These are phyloP conservation scores for Pachycephus smyrnensis DNA, from an alignment of 2,888 invertebrate genomes.

Conservation along the genomic window DNA sequence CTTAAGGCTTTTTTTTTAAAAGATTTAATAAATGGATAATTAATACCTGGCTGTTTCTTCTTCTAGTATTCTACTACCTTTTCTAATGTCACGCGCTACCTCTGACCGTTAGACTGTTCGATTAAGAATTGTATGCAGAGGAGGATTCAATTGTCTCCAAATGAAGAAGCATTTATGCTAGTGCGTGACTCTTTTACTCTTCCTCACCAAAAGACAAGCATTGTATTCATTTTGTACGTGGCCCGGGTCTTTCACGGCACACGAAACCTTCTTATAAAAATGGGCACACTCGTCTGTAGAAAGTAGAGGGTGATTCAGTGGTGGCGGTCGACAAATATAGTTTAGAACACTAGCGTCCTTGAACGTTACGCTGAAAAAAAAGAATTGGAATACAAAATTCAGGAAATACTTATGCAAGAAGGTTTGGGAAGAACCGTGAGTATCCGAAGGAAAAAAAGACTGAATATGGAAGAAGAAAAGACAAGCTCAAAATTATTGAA, in stretches of 20 bases:
- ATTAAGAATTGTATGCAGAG: constrained; percentile 29
- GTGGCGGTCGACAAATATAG: neutral
- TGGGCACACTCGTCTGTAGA: neutral
- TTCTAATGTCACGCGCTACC: constrained; percentile 46
- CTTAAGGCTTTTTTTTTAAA: no score
- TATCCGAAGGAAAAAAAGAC: neutral
- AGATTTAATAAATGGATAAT: no score
- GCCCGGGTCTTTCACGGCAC: neutral
- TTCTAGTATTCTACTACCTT: no score
- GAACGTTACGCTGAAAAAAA: neutral
- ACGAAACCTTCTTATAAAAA: neutral
- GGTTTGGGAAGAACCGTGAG: neutral
- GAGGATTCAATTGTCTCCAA: constrained; percentile 42
- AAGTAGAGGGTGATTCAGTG: neutral
- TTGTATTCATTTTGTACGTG: neutral
- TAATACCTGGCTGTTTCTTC: no score
- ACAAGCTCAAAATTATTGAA: neutral
- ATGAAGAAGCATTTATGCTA: constrained; percentile 40
- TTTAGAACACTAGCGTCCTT: neutral
- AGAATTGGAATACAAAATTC: no score
- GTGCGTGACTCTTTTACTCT: constrained; percentile 32
- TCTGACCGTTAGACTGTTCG: constrained; percentile 46
- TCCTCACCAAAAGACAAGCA: neutral
- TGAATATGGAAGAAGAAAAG: no score
- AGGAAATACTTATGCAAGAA: neutral